These are phyloP conservation scores for Ceratina australensis DNA, from an alignment of 1,140 invertebrate genomes.

Conservation along the genomic window DNA sequence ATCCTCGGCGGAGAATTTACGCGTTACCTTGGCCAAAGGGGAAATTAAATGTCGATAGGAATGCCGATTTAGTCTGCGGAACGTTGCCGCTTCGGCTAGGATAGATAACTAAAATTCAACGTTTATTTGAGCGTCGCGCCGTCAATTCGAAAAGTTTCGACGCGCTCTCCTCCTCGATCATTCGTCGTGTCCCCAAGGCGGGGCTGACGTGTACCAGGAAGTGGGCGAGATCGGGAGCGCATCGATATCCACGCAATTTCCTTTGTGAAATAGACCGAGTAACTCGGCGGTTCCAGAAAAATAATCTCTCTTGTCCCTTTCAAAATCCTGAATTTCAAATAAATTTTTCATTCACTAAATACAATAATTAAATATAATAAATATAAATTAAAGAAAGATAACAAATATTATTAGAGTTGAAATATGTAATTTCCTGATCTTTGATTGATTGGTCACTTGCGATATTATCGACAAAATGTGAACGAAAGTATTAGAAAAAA, in stretches of 20 bases:
- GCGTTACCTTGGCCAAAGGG: conserved; percentile 46
- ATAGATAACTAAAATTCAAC: conserved; percentile 58
- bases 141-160: conserved; percentile 36
- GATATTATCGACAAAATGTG: too few species aligned
- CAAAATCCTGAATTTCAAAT: too few species aligned
- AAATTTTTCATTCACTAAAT: too few species aligned
- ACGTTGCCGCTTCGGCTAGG: background rate
- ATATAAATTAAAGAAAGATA: too few species aligned
- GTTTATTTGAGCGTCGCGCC: conserved; percentile 37
- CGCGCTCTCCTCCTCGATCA: conserved; percentile 46
- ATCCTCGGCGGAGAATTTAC: conserved; percentile 50
- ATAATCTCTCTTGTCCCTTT: too few species aligned
- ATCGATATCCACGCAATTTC: conserved; percentile 1
- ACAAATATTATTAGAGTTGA: too few species aligned
- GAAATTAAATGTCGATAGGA: conserved; percentile 64
- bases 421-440: too few species aligned
- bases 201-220: background rate
- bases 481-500: too few species aligned
- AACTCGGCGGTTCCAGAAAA: too few species aligned
- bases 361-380: too few species aligned
- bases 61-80: conserved; percentile 49
- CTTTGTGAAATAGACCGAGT: too few species aligned
- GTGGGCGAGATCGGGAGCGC: background rate
- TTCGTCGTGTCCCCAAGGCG: background rate
- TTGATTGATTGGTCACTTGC: too few species aligned